Base-by-base conservation (phyloP, 1,140 invertebrate species). In the Eumaeus atala region DNA sequence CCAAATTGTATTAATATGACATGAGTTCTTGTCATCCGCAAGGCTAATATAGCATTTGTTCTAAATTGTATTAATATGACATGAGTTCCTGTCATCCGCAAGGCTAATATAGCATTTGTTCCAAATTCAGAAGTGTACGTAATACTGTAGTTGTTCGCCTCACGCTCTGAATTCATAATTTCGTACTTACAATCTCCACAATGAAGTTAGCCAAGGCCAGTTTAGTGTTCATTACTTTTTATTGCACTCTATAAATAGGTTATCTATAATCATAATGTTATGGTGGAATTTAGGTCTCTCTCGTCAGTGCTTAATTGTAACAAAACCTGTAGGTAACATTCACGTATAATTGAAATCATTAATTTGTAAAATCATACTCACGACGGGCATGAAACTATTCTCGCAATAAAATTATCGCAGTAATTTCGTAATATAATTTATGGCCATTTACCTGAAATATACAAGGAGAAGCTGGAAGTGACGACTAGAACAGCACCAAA, bases 1-100 rank as follows among this genome's bases (percentile, higher is more conserved):
- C n/a, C n/a, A n/a, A n/a, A 28, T 28, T 16, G 38, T 11, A 16
- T 40, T 14, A 40, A 40, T 40, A 40, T 8, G 8, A 40, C 11
- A 40, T 44, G 12, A 3, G 21, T 28, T 28, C 6, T 14, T 44
- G 54, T 58, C 67, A 70, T 64, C 57, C 58, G 52, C 65, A 66
- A 70, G 62, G 66, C 56, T 61, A 52, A 50, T 70, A 56, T 64
- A 53, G 67, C 65, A 72, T 70, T 69, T 66, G 62, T 65, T 64
- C 66, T 59, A 58, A n/a, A 28, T 28, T 16, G 38, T 11, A 16
- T 40, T 14, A 40, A 40, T 40, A 40, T 8, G 8, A 40, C 11
- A 40, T 44, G 12, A 3, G 21, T 28, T 28, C 6, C 9, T 44
- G 54, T 58, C 67, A 70, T 64, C 57, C 58, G 52, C 65, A 66